Evolutionary conservation across 2,113 vertebrate species (phyloP).

Genomic region (Phalacrocorax brasilianus): DNA sequence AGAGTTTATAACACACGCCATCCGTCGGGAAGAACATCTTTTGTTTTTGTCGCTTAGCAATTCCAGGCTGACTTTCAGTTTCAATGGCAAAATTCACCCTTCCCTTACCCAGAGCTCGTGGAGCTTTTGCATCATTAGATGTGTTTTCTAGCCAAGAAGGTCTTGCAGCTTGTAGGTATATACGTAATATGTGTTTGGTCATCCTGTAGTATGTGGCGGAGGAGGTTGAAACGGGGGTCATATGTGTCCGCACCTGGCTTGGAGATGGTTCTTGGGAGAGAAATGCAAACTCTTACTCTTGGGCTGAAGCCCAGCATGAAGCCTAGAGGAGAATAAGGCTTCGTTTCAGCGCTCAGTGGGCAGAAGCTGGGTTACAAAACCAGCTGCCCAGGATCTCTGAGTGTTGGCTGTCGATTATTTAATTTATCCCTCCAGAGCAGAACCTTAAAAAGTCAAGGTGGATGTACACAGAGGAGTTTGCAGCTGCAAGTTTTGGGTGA

Average conservation of each 20-base stretch:
- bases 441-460: not conserved
- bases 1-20: not conserved
- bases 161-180: not conserved
- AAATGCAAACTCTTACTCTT: not conserved
- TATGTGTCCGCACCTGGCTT: not conserved
- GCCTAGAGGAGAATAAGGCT: not conserved
- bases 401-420: no score
- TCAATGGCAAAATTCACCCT: not conserved
- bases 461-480: not conserved
- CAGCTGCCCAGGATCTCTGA: not conserved
- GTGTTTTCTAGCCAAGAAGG: not conserved
- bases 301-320: not conserved
- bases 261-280: not conserved
- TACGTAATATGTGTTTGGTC: no score
- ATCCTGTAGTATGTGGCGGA: not conserved
- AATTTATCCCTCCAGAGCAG: not conserved
- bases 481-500: not conserved
- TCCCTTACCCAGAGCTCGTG: not conserved
- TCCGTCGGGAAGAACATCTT: not conserved
- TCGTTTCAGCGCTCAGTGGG: not conserved
- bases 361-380: not conserved
- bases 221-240: not conserved
- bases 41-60: slow-evolving; percentile 18
- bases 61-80: slow-evolving; percentile 5
- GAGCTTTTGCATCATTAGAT: not conserved